Evolutionary conservation across 2,888 invertebrate species (phyloP).

Genomic region (Harpagoxenus sublaevis): DNA sequence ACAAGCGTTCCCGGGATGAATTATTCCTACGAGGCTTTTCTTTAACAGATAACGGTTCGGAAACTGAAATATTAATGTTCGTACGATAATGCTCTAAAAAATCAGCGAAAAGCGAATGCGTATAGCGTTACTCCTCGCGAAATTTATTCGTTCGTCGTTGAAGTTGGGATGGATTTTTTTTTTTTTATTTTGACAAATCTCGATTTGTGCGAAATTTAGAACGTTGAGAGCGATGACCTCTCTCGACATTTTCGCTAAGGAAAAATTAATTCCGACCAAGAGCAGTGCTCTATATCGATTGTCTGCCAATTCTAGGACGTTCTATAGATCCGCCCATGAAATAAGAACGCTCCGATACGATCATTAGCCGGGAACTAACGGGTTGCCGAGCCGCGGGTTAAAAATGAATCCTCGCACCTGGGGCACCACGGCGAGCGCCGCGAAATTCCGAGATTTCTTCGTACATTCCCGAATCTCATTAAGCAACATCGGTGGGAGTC

Average conservation of each 20-base stretch:
- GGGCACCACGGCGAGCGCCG: constrained; percentile 1
- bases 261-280: constrained; percentile 14
- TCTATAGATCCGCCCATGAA: constrained; percentile 43
- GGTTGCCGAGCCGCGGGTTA: constrained; percentile 27
- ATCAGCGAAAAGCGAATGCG: background rate
- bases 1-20: background rate
- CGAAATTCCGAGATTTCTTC: constrained; percentile 51
- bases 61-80: background rate
- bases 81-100: background rate
- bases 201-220: background rate
- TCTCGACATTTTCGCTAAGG: constrained; percentile 13
- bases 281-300: constrained; percentile 37
- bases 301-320: constrained; percentile 46
- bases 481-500: constrained; percentile 50
- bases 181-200: too few relatives aligned
- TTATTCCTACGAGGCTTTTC: constrained; percentile 3
- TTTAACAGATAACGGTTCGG: background rate
- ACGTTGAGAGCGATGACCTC: background rate
- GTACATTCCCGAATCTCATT: constrained; percentile 51
- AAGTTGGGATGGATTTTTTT: too few relatives aligned
- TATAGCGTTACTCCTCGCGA: background rate
- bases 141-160: constrained; percentile 5
- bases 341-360: constrained; percentile 50
- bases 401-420: constrained; percentile 54
- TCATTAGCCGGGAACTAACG: constrained; percentile 39